Evolutionary conservation across 2,113 vertebrate species (phyloP).

Genomic region (Bucco capensis): DNA sequence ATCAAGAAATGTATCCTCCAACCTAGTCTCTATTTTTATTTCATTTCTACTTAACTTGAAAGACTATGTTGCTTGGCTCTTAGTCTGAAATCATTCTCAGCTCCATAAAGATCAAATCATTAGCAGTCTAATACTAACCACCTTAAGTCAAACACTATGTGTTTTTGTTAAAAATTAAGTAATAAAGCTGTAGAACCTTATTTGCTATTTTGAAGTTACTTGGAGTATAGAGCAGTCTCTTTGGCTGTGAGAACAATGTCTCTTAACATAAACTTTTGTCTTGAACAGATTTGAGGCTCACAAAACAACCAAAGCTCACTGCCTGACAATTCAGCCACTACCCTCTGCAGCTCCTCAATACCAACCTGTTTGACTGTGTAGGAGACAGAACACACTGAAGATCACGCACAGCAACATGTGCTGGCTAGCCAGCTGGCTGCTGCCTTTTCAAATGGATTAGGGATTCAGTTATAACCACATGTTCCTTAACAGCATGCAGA

Average conservation of each 20-base stretch:
- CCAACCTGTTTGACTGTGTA: background rate
- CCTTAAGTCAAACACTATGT: background rate
- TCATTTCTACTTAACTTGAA: background rate
- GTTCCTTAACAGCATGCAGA: background rate
- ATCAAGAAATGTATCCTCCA: background rate
- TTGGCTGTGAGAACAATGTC: background rate
- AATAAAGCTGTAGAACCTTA: background rate
- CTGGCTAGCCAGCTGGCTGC: background rate
- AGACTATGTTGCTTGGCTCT: background rate
- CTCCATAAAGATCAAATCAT: background rate
- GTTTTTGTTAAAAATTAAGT: background rate
- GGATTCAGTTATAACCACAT: background rate
- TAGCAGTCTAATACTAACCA: background rate
- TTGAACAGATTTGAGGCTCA: background rate
- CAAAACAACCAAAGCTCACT: background rate
- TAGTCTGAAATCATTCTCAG: background rate
- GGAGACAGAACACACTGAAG: background rate
- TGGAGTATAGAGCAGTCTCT: background rate
- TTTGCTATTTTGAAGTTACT: background rate
- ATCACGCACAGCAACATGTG: fast-evolving
- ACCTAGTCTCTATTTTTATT: background rate
- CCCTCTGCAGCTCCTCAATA: background rate
- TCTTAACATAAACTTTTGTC: background rate
- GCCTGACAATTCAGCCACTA: no score
- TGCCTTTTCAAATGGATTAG: background rate